Evolutionary conservation across 2,113 vertebrate species (phyloP).

Genomic region (Ammospiza caudacuta): DNA sequence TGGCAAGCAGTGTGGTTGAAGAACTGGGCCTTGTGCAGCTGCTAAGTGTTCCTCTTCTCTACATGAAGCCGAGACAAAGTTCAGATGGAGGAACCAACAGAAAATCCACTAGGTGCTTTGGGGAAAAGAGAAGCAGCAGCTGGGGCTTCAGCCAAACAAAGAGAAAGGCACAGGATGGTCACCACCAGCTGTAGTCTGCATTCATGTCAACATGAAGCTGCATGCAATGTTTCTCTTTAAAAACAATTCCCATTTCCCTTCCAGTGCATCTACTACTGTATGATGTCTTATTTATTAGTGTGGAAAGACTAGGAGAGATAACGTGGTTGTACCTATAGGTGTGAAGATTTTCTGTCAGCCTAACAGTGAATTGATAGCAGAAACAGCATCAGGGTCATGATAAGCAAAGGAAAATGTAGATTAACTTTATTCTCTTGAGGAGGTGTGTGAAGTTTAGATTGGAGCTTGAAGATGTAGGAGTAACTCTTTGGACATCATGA

Average conservation of each 20-base stretch:
- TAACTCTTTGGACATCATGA: background rate
- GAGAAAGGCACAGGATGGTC: background rate
- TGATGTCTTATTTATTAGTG: background rate
- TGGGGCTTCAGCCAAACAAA: background rate
- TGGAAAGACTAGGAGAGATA: background rate
- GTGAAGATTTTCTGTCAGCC: background rate
- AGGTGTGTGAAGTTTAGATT: background rate
- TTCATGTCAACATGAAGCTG: rapidly evolving
- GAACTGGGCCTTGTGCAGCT: background rate
- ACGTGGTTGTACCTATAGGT: background rate
- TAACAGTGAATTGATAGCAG: background rate
- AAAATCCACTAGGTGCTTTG: background rate
- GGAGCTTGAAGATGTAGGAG: background rate
- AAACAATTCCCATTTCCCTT: background rate
- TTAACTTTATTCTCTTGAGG: background rate
- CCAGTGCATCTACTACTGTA: background rate
- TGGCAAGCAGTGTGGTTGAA: background rate
- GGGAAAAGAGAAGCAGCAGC: background rate
- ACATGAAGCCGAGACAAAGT: background rate
- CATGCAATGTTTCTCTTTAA: background rate
- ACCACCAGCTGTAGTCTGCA: background rate
- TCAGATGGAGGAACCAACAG: background rate
- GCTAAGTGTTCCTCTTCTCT: background rate
- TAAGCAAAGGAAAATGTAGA: background rate
- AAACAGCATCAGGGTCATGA: background rate